Percentiles rank a stretch among this genome's conserved stretches.
phyloP scores from a whole-genome alignment of 1,140 invertebrate species.

The Diachasma alloeum region DNA sequence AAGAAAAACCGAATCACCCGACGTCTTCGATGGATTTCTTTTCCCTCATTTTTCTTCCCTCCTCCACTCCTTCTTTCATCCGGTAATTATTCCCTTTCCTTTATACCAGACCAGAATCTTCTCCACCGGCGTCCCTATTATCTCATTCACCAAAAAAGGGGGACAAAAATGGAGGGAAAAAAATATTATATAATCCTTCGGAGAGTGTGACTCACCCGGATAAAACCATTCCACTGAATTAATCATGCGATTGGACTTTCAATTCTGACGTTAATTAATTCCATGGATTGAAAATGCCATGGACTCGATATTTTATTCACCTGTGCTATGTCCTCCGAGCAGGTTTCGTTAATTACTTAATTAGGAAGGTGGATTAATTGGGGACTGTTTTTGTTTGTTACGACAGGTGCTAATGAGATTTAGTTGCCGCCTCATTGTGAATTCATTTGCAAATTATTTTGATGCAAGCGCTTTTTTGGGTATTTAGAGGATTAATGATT shows the following conservation, averaged over 20 bases:
- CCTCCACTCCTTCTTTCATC: not conserved
- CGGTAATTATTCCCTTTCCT: slow-evolving; percentile 11
- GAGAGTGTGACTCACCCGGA: not conserved
- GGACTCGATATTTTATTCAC: not conserved
- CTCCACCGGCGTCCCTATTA: not conserved
- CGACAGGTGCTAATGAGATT: no score
- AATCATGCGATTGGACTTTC: not conserved
- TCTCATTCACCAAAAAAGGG: not conserved
- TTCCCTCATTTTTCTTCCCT: not conserved
- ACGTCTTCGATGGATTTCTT: slow-evolving; percentile 3
- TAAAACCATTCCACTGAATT: slow-evolving; percentile 10
- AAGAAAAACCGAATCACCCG: not conserved
- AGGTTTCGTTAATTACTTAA: no score
- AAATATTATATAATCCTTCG: slow-evolving; percentile 4
- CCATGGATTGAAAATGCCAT: not conserved
- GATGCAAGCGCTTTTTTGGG: no score
- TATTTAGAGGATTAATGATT: no score
- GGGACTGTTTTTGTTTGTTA: no score
- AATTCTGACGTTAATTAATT: slow-evolving; percentile 9
- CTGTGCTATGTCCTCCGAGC: not conserved
- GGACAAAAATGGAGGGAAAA: not conserved
- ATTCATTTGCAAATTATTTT: no score
- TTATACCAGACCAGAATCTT: slow-evolving; percentile 1
- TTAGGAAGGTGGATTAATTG: no score
- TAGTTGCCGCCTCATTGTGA: no score